Percentiles rank a stretch among this genome's conserved stretches.
These are phyloP conservation scores for Varanus salvator DNA, from an alignment of 2,113 vertebrate genomes.

Conservation along the genomic window DNA sequence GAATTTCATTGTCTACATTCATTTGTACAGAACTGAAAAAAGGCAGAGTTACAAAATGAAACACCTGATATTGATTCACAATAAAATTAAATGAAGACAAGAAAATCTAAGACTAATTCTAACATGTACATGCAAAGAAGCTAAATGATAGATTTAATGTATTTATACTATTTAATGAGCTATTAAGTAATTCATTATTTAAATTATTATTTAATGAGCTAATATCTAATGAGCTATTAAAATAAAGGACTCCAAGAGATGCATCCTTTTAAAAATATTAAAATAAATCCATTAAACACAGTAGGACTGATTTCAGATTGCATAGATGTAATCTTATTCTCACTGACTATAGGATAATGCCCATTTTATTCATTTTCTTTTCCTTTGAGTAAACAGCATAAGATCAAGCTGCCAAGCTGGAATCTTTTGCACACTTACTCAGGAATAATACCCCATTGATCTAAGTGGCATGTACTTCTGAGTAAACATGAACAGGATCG, in stretches of 20 bases:
- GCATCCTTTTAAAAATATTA: not conserved
- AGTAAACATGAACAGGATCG: too few species aligned
- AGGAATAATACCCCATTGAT: not conserved
- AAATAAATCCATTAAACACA: too few species aligned
- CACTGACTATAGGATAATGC: not conserved
- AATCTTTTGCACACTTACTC: not conserved
- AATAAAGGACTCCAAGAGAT: not conserved
- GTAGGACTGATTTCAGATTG: not conserved
- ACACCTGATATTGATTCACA: not conserved
- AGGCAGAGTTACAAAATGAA: not conserved
- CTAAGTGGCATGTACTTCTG: too few species aligned
- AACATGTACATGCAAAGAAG: not conserved
- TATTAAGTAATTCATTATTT: too few species aligned
- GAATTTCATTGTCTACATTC: not conserved
- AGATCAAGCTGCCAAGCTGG: not conserved
- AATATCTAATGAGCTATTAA: not conserved
- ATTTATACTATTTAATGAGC: too few species aligned
- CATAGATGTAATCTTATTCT: not conserved
- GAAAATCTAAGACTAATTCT: not conserved
- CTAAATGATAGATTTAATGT: too few species aligned
- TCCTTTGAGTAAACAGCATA: not conserved
- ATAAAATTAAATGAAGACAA: not conserved
- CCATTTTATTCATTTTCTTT: not conserved
- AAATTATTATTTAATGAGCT: too few species aligned
- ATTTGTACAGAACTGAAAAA: not conserved